Evolutionary conservation across 2,113 vertebrate genomes (phyloP), one percentile per base, ranked within the genome.

Genomic region (Glaucidium brasilianum): DNA sequence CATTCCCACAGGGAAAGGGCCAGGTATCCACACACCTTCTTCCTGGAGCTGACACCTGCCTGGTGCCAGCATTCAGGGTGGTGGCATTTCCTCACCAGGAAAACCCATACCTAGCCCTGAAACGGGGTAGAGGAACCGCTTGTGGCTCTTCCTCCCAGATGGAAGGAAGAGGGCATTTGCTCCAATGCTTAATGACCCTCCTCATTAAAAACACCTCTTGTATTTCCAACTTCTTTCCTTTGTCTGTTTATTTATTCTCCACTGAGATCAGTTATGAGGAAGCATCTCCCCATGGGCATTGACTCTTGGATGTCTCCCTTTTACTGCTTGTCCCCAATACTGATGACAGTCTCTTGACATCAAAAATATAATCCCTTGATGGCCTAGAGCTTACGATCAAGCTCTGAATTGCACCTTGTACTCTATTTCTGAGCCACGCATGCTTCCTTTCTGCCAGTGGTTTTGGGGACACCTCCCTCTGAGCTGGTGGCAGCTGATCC

Each of bases 21-120:
- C 53, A 23, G 73, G 27, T 27, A 69, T 32, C 41, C 9, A 3
- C 62, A 64, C 14, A 9, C 22, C 22, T 41, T 22, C 67, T 68
- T 56, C 14, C 20, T 22, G 5, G 1, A 34, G 37, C 49, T 3
- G 5, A 29, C 56, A 32, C 27, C 79, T 62, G 52, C 13, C 37
- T 5, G 34, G 3, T 43, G 39, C 10, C 16, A 17, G 29, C 27
- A 4, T 29, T 66, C 0, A 0, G 6, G 25, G 8, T 41, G 53
- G 29, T 59, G 79, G 32, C 66, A 68, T 26, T 49, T 91, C 37
- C 49, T 86, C 1, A 0, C 32, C 37, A 9, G 13, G 16, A 34
- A 64, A 63, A 4, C 30, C 72, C 10, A 18, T 15, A 6, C 16
- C 29, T 10, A 55, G 56, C 52, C 58, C 37, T 5, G 3, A 32